Percentiles rank a stretch among this genome's conserved stretches.
Evolutionary conservation across 2,888 invertebrate genomes (phyloP).

Genomic region (Apotomis betuletana): DNA sequence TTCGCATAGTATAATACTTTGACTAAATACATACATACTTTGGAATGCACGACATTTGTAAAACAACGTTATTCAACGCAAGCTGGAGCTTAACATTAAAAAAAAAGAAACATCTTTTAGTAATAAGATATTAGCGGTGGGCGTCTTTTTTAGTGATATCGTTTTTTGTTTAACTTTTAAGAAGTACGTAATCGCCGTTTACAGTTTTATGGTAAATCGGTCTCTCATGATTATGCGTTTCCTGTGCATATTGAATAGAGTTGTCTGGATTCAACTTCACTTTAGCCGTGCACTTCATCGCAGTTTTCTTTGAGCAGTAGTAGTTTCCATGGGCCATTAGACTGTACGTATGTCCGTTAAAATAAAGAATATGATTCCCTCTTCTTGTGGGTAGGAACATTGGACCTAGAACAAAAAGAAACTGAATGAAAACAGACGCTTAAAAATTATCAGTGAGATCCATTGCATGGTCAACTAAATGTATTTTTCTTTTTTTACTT

Average conservation of each 20-base stretch:
- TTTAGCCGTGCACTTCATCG: slow-evolving; percentile 4
- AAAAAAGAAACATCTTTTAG: too few relatives aligned
- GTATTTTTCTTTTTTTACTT: too few relatives aligned
- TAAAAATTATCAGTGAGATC: too few relatives aligned
- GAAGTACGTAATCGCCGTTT: not conserved
- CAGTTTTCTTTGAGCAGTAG: slow-evolving; percentile 5
- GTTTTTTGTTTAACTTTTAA: not conserved
- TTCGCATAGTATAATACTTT: too few relatives aligned
- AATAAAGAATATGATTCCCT: slow-evolving; percentile 6
- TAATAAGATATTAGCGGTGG: too few relatives aligned
- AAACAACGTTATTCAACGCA: too few relatives aligned
- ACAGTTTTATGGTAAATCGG: not conserved
- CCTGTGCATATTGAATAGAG: not conserved
- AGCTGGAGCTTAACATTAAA: too few relatives aligned
- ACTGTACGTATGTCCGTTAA: slow-evolving; percentile 11
- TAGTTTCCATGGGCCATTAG: not conserved
- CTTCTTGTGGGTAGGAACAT: slow-evolving; percentile 8
- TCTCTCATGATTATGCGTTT: not conserved
- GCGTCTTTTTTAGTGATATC: too few relatives aligned
- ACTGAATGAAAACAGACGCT: too few relatives aligned
- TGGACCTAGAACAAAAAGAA: slow-evolving; percentile 3
- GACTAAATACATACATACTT: too few relatives aligned
- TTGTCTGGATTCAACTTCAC: slow-evolving; percentile 6
- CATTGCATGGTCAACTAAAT: too few relatives aligned
- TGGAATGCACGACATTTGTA: too few relatives aligned